Evolutionary conservation across 2,888 invertebrate species (phyloP).

Genomic region (Scelioninae gen. 2): DNA sequence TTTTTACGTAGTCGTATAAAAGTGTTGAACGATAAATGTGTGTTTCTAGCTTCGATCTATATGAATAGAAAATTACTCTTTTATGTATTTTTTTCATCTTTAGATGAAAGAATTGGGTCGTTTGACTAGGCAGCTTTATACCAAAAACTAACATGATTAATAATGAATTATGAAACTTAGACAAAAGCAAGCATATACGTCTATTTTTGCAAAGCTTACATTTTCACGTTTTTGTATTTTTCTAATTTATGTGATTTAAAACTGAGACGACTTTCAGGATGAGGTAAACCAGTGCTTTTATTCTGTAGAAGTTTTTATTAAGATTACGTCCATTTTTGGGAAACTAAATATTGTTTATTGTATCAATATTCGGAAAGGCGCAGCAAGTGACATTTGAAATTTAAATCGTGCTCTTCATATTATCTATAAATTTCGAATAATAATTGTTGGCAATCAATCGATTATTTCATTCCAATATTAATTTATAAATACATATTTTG

Average conservation of each 20-base stretch:
- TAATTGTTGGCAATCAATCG: background rate
- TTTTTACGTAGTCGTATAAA: slow-evolving; percentile 20
- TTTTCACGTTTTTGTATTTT: slow-evolving; percentile 68
- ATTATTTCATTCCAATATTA: background rate
- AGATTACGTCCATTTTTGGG: background rate
- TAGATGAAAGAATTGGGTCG: slow-evolving; percentile 62
- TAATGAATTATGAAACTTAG: slow-evolving; percentile 24
- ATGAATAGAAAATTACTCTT: slow-evolving; percentile 20
- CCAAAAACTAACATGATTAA: slow-evolving; percentile 64
- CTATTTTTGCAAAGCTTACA: slow-evolving; percentile 72
- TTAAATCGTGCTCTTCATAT: background rate
- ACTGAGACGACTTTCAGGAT: background rate
- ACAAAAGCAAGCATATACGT: slow-evolving; percentile 65
- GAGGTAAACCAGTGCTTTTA: background rate
- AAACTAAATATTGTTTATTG: background rate
- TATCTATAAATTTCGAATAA: background rate
- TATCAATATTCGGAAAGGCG: slow-evolving; percentile 5
- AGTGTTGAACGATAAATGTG: slow-evolving; percentile 9
- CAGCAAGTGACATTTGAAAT: slow-evolving; percentile 8
- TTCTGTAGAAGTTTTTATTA: background rate
- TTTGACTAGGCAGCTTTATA: slow-evolving; percentile 72
- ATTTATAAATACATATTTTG: background rate
- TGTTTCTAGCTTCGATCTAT: slow-evolving; percentile 19
- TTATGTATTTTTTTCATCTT: slow-evolving; percentile 21
- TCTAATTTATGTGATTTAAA: slow-evolving; percentile 19